Conservation (phyloP, 2,888 invertebrate species). For the Tachina fera region DNA sequence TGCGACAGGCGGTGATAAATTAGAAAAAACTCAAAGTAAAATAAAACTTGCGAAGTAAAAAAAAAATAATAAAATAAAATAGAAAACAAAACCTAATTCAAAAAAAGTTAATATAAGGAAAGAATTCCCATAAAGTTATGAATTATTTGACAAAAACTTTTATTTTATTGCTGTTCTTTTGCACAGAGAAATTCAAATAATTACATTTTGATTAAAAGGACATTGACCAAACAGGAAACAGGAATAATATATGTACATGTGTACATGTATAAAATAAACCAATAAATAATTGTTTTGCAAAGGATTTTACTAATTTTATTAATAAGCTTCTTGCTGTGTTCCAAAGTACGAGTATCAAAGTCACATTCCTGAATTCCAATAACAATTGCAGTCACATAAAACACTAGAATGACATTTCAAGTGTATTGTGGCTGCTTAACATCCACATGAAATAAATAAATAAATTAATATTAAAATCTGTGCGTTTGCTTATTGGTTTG, state of each 20-base stretch:
- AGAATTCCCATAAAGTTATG: constrained; percentile 63
- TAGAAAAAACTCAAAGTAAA: constrained; percentile 74
- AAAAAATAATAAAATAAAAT: constrained; percentile 5
- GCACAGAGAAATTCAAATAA: constrained; percentile 43
- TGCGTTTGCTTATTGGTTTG: background rate
- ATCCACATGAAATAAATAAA: background rate
- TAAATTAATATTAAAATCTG: background rate
- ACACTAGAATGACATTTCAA: background rate
- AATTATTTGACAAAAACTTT: constrained; percentile 69
- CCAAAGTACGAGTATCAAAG: background rate
- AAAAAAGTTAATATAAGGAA: constrained; percentile 58
- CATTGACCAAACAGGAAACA: constrained; percentile 12
- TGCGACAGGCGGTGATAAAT: constrained; percentile 80
- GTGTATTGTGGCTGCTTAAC: background rate
- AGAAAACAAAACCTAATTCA: constrained; percentile 38
- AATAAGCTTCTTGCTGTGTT: background rate
- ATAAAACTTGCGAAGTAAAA: constrained; percentile 52
- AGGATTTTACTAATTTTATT: constrained; percentile 25
- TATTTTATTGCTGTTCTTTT: constrained; percentile 57
- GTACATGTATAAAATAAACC: constrained; percentile 3
- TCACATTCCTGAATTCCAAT: constrained; percentile 29
- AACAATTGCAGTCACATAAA: background rate
- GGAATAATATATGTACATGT: background rate
- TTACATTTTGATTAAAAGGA: constrained; percentile 55
- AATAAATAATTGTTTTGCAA: constrained; percentile 22